Evolutionary conservation across 2,888 invertebrate species (phyloP), one percentile per base, ranked within the genome.

Genomic region (Chrysotoxum bicinctum): DNA sequence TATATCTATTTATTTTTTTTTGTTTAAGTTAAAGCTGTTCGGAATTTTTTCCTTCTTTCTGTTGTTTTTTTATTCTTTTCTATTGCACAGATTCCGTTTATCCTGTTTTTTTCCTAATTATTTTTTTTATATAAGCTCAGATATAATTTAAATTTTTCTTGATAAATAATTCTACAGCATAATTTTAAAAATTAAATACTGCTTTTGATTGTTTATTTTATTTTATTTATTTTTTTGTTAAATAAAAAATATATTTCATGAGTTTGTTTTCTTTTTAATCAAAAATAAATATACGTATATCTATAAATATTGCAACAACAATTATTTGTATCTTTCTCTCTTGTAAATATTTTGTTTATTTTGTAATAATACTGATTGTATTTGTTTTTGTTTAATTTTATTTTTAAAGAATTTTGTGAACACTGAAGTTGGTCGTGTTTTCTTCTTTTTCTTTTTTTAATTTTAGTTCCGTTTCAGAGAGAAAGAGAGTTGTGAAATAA

Each of bases 351-450:
- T 75, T 80, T 54, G 9, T 72, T 45, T 78, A 35, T 56, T 66
- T 70, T 56, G 43, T 75, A 79, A 68, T 85, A 87, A 87, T 87
- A 87, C 85, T 87, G 87, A 81, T 85, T 85, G 45, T 40, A 81
- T 77, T 23, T 48, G 45, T 83, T 43, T 64, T 78, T 70, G 50
- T 69, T 16, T 50, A 40, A 30, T 37, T 60, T 43, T n/a, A 7
- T 16, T 16, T 52, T 43, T 54, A 14, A n/a, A 69, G 52, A 54
- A 48, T 69, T 70, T 74, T 80, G 35, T 85, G 85, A 85, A 85
- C 85, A 85, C 84, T 85, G 81, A 81, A 85, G 54, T 85, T 85
- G 85, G 81, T 85, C 85, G 85, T 85, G 85, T 85, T 85, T 66
- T 62, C 19, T 30, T 83, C 48, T 83, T 40, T 30, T 48, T 83